Evolutionary conservation across 2,888 invertebrate genomes (phyloP).

Genomic region (Bombylius discolor): DNA sequence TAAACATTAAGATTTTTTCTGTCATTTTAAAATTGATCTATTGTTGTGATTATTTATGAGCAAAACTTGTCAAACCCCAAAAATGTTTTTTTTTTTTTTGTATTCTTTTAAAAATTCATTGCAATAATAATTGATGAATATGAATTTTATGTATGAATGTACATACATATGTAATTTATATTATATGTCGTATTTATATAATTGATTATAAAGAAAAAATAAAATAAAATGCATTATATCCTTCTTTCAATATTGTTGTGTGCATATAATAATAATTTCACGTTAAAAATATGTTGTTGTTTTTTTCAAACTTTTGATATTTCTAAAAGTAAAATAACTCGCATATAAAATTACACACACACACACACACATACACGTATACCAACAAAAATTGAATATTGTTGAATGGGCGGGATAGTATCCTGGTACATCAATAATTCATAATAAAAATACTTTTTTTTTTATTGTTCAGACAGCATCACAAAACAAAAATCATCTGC

Average conservation of each 20-base stretch:
- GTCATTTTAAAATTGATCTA: not conserved
- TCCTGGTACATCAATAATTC: not conserved
- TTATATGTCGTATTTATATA: too few species aligned
- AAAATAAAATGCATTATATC: not conserved
- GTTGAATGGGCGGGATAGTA: not conserved
- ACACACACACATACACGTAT: too few species aligned
- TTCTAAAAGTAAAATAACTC: too few species aligned
- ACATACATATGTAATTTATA: too few species aligned
- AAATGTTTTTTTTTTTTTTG: not conserved
- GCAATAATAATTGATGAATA: not conserved
- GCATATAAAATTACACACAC: too few species aligned
- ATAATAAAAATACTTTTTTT: not conserved
- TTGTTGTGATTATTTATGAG: slow-evolving; percentile 9
- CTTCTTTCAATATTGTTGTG: too few species aligned
- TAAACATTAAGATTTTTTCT: not conserved
- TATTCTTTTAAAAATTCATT: not conserved
- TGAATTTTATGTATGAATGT: not conserved
- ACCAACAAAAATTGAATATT: not conserved
- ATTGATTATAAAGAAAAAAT: not conserved
- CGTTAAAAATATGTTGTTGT: too few species aligned
- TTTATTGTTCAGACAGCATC: too few species aligned
- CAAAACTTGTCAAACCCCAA: slow-evolving; percentile 2
- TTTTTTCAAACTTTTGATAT: too few species aligned
- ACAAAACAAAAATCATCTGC: not conserved
- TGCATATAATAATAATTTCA: too few species aligned